Evolutionary conservation across 2,113 vertebrate species (phyloP).

Genomic region (Rhegmatorhina hoffmannsi): DNA sequence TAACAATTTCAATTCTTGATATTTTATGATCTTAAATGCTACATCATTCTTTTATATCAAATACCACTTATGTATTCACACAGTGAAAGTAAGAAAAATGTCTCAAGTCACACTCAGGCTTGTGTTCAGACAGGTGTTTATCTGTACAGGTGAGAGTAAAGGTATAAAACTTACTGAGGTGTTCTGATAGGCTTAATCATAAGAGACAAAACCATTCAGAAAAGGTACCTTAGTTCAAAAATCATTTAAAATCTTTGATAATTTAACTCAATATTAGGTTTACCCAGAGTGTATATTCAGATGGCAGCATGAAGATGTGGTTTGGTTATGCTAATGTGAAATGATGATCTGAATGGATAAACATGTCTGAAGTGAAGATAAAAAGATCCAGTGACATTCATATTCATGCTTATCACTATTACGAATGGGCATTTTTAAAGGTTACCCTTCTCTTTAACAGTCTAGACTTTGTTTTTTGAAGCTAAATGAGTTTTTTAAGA

Average conservation of each 20-base stretch:
- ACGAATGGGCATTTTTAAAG: not conserved
- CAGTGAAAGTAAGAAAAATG: not conserved
- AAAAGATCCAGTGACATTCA: not conserved
- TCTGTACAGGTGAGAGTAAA: not conserved
- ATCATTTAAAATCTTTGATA: not conserved
- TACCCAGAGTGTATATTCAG: not conserved
- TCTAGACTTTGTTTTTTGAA: not conserved
- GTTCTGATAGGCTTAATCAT: not conserved
- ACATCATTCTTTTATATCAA: not conserved
- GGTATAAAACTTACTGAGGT: not conserved
- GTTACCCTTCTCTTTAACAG: not conserved
- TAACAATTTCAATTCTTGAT: not conserved
- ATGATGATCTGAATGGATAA: not conserved
- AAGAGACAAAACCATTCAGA: not conserved
- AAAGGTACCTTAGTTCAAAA: not conserved
- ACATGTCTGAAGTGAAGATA: not conserved
- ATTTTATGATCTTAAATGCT: not conserved
- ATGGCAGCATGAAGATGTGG: not conserved
- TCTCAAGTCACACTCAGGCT: not conserved
- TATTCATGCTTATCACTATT: not conserved
- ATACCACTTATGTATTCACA: accelerated
- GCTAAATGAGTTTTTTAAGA: not conserved
- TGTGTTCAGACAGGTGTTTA: not conserved
- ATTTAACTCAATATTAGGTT: not conserved
- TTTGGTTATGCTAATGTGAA: not conserved